phyloP scores from a whole-genome alignment of 2,797 vertebrate species.

The Cephalopachus bancanus region DNA sequence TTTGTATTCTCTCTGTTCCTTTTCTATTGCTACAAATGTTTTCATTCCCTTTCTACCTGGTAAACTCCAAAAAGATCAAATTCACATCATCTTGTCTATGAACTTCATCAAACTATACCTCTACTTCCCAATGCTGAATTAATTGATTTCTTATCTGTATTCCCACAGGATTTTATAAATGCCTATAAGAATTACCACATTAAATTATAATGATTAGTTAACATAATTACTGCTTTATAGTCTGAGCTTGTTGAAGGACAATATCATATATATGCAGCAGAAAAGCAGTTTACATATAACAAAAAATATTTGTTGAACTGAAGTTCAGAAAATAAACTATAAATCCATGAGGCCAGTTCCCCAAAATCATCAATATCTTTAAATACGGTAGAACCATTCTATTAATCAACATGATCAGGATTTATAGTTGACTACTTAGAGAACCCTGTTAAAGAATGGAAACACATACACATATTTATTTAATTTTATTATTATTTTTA shows the following conservation, averaged over 20 bases:
- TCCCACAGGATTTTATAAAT: conserved; percentile 25
- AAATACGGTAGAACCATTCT: conserved; percentile 31
- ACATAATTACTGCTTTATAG: conserved; percentile 29
- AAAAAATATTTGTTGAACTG: conserved; percentile 49
- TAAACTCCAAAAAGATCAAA: conserved; percentile 52
- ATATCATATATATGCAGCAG: neutral
- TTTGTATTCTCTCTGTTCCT: conserved; percentile 5
- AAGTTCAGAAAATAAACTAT: conserved; percentile 64
- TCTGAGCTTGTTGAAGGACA: conserved; percentile 16
- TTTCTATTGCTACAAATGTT: conserved; percentile 36
- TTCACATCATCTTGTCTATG: conserved; percentile 1
- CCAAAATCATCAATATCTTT: conserved; percentile 38
- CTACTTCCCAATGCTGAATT: neutral
- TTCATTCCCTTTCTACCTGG: neutral
- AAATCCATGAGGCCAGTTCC: neutral
- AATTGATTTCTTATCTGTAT: conserved; percentile 49
- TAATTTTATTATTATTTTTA: no score
- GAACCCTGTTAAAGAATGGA: conserved; percentile 10
- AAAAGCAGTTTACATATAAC: conserved; percentile 41
- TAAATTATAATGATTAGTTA: neutral
- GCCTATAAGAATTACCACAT: neutral
- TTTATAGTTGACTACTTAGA: conserved; percentile 24
- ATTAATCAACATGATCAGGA: conserved; percentile 22
- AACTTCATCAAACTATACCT: conserved; percentile 34
- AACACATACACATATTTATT: no score